Percentiles rank a stretch among this genome's conserved stretches.
phyloP scores from a whole-genome alignment of 2,888 invertebrate genomes.

The Leptothorax acervorum region DNA sequence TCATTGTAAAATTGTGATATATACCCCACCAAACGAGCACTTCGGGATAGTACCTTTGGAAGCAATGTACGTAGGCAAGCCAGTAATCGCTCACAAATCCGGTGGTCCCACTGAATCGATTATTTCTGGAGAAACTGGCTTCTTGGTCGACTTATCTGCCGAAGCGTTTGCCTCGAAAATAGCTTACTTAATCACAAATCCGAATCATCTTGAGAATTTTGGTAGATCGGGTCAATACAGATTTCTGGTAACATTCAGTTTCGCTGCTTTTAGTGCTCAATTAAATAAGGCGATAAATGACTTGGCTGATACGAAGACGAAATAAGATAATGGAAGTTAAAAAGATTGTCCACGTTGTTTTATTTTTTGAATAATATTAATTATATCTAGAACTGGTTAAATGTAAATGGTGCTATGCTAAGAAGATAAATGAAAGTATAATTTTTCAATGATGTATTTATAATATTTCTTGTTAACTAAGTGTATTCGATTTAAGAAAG shows the following conservation, averaged over 20 bases:
- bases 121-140: constrained; percentile 92
- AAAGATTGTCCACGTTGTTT: constrained; percentile 82
- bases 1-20: constrained; percentile 92
- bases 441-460: neutral
- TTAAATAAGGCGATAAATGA: constrained; percentile 86
- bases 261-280: constrained; percentile 91
- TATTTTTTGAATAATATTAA: neutral
- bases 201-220: constrained; percentile 88
- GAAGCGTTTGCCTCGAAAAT: constrained; percentile 93
- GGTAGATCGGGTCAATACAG: constrained; percentile 92
- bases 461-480: constrained; percentile 13
- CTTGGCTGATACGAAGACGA: constrained; percentile 63
- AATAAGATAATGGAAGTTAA: constrained; percentile 6
- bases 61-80: constrained; percentile 97
- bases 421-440: neutral
- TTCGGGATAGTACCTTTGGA: constrained; percentile 99
- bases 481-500: neutral
- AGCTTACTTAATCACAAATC: constrained; percentile 89
- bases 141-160: constrained; percentile 90
- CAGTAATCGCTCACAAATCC: constrained; percentile 97
- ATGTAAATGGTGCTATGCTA: neutral
- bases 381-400: constrained; percentile 87
- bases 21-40: constrained; percentile 99
- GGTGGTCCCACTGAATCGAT: constrained; percentile 99
- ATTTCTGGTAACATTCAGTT: constrained; percentile 94